A percentile compares a stretch with the other conserved stretches of the same genome.
Conservation (phyloP, 2,888 invertebrate genomes). For the Sicus ferrugineus region DNA sequence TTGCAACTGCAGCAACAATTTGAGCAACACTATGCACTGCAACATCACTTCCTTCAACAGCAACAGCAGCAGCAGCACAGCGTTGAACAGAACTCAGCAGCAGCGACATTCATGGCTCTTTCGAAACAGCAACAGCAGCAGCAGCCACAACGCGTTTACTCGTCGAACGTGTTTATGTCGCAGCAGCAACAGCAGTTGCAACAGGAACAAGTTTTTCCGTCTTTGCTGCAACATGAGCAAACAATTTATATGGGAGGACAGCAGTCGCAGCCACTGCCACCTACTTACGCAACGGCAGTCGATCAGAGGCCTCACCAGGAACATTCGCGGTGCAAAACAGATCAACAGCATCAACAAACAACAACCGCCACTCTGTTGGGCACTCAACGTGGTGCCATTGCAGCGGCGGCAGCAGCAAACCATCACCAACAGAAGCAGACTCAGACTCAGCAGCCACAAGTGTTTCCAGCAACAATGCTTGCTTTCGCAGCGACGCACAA, state of each 20-base stretch:
- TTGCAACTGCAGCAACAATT: constrained; percentile 46
- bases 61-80: constrained; percentile 41
- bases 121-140: constrained; percentile 50
- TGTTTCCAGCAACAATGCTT: constrained; percentile 41
- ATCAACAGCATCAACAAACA: constrained; percentile 33
- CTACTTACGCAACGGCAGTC: constrained; percentile 1
- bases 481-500: constrained; percentile 42
- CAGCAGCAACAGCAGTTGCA: constrained; percentile 42
- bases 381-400: background rate
- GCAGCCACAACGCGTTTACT: constrained; percentile 37
- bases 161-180: constrained; percentile 37
- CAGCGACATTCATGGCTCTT: constrained; percentile 20
- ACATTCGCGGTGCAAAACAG: constrained; percentile 14
- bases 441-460: constrained; percentile 40
- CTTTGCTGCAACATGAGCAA: constrained; percentile 12
- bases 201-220: constrained; percentile 8
- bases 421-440: constrained; percentile 24
- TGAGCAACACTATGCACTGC: constrained; percentile 47
- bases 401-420: constrained; percentile 31
- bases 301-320: constrained; percentile 12
- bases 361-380: constrained; percentile 5
- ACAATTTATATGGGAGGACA: constrained; percentile 7
- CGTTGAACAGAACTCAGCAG: constrained; percentile 18
- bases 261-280: constrained; percentile 13
- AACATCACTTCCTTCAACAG: constrained; percentile 42